phyloP scores from a whole-genome alignment of 2,797 vertebrate genomes.

The Pipistrellus nathusii region DNA sequence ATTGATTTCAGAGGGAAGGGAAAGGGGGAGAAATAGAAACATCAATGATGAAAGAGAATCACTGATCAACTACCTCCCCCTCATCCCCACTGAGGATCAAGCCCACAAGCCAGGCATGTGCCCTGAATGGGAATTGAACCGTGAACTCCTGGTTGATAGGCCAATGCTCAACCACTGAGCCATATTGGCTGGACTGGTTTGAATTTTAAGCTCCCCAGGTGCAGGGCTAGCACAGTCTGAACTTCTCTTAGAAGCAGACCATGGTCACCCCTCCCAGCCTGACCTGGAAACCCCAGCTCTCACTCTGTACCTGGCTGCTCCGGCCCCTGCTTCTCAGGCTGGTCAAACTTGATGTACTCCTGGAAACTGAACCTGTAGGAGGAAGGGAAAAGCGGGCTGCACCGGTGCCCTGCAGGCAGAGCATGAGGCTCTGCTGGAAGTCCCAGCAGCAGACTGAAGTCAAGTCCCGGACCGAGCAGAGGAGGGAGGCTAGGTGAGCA shows the following conservation, averaged over 20 bases:
- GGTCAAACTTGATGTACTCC: slow-evolving; percentile 93
- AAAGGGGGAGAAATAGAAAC: too few relatives aligned
- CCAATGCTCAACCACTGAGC: too few relatives aligned
- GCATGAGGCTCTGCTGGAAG: neutral
- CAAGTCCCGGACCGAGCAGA: neutral
- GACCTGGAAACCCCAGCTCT: neutral
- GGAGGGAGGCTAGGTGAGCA: neutral
- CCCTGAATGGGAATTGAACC: too few relatives aligned
- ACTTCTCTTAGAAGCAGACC: neutral
- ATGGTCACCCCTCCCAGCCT: neutral
- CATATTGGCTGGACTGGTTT: neutral
- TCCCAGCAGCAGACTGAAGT: neutral
- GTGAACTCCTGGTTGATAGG: too few relatives aligned
- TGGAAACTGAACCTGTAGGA: slow-evolving; percentile 91
- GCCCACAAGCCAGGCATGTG: too few relatives aligned
- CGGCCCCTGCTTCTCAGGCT: slow-evolving; percentile 73
- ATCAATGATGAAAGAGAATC: too few relatives aligned
- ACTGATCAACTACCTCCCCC: too few relatives aligned
- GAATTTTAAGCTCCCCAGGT: neutral
- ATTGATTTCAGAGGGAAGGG: too few relatives aligned
- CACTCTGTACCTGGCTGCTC: slow-evolving; percentile 83
- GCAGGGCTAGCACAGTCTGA: neutral
- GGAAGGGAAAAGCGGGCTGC: neutral
- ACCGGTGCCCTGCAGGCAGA: accelerated
- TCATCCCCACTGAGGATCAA: too few relatives aligned